Conservation (phyloP, 2,888 invertebrate species). For the Danaus chrysippus region DNA sequence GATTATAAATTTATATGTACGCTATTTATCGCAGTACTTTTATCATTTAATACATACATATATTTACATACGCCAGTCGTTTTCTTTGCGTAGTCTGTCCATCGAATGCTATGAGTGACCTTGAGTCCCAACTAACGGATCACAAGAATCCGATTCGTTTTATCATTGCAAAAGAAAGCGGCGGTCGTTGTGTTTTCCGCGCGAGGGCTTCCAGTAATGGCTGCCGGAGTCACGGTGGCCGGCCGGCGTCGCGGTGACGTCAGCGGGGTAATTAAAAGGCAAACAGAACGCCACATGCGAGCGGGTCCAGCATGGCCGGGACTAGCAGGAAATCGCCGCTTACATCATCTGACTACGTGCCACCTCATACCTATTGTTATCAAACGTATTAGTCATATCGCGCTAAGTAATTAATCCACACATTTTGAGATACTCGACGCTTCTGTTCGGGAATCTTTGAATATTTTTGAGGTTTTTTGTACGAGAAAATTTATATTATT, state of each 20-base stretch:
- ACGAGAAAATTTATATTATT: too few species aligned
- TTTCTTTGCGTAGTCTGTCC: background rate
- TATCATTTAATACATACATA: too few species aligned
- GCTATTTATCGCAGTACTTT: too few species aligned
- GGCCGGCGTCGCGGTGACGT: slow-evolving; percentile 66
- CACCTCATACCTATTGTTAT: slow-evolving; percentile 48
- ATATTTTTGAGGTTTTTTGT: background rate
- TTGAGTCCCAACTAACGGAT: slow-evolving; percentile 46
- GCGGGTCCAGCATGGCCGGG: slow-evolving; percentile 43
- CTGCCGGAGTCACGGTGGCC: slow-evolving; percentile 53
- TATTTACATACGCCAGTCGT: background rate
- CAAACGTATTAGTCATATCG: slow-evolving; percentile 21
- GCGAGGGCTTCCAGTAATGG: slow-evolving; percentile 70
- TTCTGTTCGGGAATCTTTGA: background rate
- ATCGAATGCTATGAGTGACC: slow-evolving; percentile 32
- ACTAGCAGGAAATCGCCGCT: slow-evolving; percentile 70
- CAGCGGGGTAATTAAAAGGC: slow-evolving; percentile 69
- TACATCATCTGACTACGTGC: slow-evolving; percentile 68
- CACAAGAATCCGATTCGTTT: slow-evolving; percentile 40
- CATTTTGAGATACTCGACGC: background rate
- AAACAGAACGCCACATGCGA: slow-evolving; percentile 49
- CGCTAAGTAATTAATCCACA: background rate
- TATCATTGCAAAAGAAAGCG: slow-evolving; percentile 64
- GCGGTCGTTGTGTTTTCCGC: slow-evolving; percentile 77
- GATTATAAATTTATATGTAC: too few species aligned